Conservation (phyloP, 2,797 vertebrate species). For the Danio kyathit region DNA sequence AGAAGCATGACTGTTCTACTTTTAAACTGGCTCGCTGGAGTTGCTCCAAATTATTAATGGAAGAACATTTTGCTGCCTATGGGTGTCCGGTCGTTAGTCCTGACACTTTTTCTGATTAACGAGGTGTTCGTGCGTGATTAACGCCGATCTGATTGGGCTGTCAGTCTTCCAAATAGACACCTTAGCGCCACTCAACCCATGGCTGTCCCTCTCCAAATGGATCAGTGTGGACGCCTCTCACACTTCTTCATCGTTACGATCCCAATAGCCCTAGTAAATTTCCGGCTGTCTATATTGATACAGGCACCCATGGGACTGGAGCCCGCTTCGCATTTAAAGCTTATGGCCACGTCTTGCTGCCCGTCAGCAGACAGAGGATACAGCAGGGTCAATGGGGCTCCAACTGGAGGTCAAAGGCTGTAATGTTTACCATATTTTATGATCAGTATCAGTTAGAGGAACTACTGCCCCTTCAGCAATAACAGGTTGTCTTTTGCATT, state of each 20-base stretch:
- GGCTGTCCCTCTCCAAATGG: conserved; percentile 73
- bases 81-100: conserved; percentile 72
- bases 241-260: conserved; percentile 79
- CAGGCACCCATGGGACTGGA: conserved; percentile 18
- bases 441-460: conserved; percentile 5
- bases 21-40: conserved; percentile 71
- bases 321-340: conserved; percentile 21
- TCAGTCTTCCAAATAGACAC: conserved; percentile 83
- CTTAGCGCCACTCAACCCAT: conserved; percentile 69
- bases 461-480: conserved; percentile 4
- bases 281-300: conserved; percentile 3
- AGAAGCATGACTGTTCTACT: conserved; percentile 41
- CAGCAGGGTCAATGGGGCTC: background rate
- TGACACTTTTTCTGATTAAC: conserved; percentile 77
- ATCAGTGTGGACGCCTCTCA: conserved; percentile 70
- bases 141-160: conserved; percentile 78
- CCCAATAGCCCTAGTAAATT: conserved; percentile 75
- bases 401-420: conserved; percentile 30
- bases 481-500: background rate
- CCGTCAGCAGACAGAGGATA: conserved; percentile 8
- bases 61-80: conserved; percentile 69
- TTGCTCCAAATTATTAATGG: conserved; percentile 78
- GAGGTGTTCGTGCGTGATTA: conserved; percentile 78
- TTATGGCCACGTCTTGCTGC: background rate
- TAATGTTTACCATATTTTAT: conserved; percentile 42